Evolutionary conservation across 1,140 invertebrate genomes (phyloP), one percentile per base, ranked within the genome.

Genomic region (Teleopsis dalmanni): DNA sequence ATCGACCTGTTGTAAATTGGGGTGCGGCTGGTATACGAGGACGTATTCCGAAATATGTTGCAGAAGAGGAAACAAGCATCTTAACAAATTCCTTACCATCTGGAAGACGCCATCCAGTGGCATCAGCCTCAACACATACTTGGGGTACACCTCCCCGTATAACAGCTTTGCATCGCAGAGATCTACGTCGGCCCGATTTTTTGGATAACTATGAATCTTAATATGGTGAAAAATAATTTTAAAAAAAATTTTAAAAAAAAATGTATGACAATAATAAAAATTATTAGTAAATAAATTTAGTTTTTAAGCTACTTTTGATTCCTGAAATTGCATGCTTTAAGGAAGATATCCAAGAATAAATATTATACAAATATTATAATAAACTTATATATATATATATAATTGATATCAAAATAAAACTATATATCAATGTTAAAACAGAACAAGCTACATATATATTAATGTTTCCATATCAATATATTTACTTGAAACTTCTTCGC

Each of bases 111-210:
- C 44, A 44, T n/a, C 46, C 48, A 11, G 36, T 40, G 8, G 50
- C 49, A 14, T 47, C 47, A n/a, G 38, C 51, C 8, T 37, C 45
- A 19, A 47, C 45, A 33, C 63, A 62, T 48, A 31, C 60, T 26
- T 70, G 67, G 67, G 64, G 66, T 49, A 70, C 67, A 50, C 67
- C 63, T 43, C 66, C 66, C 50, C 62, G 64, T 64, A 65, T 70
- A 44, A 67, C 63, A 54, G 66, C 66, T 58, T 51, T 70, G 59
- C 63, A 70, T 52, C 57, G 63, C 44, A 51, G 67, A 44, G 58
- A 54, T 56, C 67, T 57, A 60, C 48, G 66, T 57, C 63, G 63
- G 50, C 50, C 50, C 51, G 56, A 55, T 18, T 37, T 16, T 26
- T 21, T 37, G 25, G 41, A 38, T 37, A 36, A 38, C 18, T 2